phyloP scores from a whole-genome alignment of 37 sponge, comb jelly and placozoan genomes.

The Ianthella basta region DNA sequence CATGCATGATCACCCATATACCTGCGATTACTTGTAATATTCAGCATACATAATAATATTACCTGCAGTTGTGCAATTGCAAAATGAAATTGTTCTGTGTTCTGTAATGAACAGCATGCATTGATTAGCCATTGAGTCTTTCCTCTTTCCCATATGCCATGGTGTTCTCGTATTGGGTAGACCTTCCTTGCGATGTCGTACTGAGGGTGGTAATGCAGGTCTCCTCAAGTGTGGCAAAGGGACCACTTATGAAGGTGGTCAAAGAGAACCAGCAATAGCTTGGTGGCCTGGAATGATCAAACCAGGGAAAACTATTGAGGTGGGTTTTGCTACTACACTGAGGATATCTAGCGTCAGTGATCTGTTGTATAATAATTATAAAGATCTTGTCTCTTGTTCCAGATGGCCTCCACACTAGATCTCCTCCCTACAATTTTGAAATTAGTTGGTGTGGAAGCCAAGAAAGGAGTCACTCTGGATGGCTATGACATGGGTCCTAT shows the following conservation, averaged over 20 bases:
- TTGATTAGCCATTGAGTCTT: background rate
- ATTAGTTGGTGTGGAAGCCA: conserved; percentile 26
- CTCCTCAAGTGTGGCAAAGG: conserved; percentile 72
- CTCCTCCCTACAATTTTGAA: conserved; percentile 48
- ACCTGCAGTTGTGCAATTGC: no score
- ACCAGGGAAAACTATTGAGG: conserved; percentile 60
- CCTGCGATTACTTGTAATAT: no score
- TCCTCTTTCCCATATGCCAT: background rate
- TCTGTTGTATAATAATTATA: no score
- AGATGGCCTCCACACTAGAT: conserved; percentile 55
- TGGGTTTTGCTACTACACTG: background rate
- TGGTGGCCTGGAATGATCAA: conserved; percentile 72
- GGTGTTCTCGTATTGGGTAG: conserved; percentile 21
- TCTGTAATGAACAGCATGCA: no score
- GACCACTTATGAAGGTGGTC: conserved; percentile 73
- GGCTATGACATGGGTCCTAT: conserved; percentile 57
- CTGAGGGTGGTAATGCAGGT: conserved; percentile 64
- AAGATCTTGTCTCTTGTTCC: background rate
- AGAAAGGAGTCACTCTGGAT: conserved; percentile 44
- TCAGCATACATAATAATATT: no score
- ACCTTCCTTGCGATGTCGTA: conserved; percentile 41
- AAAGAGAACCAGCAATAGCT: conserved; percentile 71
- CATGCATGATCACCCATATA: no score
- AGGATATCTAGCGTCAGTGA: background rate
- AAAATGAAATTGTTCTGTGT: no score